Conservation (phyloP, 2,888 invertebrate genomes). For the Heliconius charithonia region DNA sequence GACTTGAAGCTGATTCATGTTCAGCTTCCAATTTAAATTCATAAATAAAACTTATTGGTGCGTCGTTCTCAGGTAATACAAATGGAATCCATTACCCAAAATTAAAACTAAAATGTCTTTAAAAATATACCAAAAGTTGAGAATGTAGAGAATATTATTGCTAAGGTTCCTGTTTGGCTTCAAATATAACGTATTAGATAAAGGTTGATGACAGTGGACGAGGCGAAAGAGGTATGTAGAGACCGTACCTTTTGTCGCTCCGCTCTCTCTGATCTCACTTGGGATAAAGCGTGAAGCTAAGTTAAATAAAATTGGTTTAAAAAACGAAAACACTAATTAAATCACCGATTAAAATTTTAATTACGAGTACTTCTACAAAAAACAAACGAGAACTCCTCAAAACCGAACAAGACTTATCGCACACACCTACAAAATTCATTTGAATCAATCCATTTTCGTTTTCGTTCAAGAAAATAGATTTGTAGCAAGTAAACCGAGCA, state of each 20-base stretch:
- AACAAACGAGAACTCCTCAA: background rate
- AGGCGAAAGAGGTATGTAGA: no score
- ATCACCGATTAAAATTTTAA: constrained; percentile 10
- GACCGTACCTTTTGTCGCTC: no score
- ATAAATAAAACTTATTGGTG: background rate
- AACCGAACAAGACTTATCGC: constrained; percentile 11
- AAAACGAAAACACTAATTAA: background rate
- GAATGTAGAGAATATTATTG: background rate
- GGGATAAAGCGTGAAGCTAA: no score
- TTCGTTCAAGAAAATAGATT: constrained; percentile 50
- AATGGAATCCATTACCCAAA: background rate
- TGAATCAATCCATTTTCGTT: constrained; percentile 45
- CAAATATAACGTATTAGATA: background rate
- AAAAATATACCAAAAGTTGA: background rate
- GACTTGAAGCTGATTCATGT: background rate
- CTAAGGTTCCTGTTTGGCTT: background rate
- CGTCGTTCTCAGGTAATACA: background rate
- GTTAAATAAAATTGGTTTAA: no score
- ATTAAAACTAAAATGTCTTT: no score
- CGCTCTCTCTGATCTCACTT: no score
- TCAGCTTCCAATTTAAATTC: no score
- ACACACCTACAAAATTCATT: constrained; percentile 1
- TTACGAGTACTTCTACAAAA: background rate
- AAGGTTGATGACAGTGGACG: no score
- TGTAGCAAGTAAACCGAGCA: constrained; percentile 60